Evolutionary conservation across 2,888 invertebrate species (phyloP).

Genomic region (Meteorus colon): DNA sequence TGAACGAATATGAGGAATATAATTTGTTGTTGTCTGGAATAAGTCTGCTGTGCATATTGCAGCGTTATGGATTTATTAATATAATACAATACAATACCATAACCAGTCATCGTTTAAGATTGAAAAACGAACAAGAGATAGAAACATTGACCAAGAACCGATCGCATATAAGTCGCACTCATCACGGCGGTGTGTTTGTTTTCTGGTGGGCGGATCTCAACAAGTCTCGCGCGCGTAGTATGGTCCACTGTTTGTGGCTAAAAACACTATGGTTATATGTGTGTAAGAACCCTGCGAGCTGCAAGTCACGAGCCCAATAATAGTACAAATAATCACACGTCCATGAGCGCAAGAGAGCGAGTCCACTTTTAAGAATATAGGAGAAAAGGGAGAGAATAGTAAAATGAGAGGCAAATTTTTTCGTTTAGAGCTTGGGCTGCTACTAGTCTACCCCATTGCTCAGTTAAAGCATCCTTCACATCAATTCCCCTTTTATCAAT

Average conservation of each 20-base stretch:
- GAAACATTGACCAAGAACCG: constrained; percentile 44
- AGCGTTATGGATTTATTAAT: neutral
- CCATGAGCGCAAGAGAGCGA: constrained; percentile 38
- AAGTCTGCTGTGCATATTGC: neutral
- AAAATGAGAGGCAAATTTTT: constrained; percentile 60
- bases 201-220: constrained; percentile 65
- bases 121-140: neutral
- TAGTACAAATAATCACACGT: constrained; percentile 73
- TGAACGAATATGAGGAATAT: constrained; percentile 35
- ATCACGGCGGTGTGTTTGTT: constrained; percentile 64
- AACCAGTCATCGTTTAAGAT: neutral
- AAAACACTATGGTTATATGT: neutral
- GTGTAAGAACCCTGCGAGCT: constrained; percentile 54
- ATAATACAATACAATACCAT: constrained; percentile 14
- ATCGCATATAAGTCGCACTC: constrained; percentile 40
- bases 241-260: constrained; percentile 43
- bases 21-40: neutral
- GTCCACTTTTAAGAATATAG: constrained; percentile 4
- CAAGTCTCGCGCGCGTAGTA: constrained; percentile 48
- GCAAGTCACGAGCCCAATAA: constrained; percentile 72
- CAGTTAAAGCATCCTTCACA: constrained; percentile 59
- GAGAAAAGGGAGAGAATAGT: constrained; percentile 24
- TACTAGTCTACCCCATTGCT: constrained; percentile 57
- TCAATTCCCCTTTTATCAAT: neutral
- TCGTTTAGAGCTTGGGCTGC: constrained; percentile 56